A percentile compares a stretch with the other conserved stretches of the same genome.
phyloP scores from a whole-genome alignment of 1,140 invertebrate species.

The Ostrea edulis region DNA sequence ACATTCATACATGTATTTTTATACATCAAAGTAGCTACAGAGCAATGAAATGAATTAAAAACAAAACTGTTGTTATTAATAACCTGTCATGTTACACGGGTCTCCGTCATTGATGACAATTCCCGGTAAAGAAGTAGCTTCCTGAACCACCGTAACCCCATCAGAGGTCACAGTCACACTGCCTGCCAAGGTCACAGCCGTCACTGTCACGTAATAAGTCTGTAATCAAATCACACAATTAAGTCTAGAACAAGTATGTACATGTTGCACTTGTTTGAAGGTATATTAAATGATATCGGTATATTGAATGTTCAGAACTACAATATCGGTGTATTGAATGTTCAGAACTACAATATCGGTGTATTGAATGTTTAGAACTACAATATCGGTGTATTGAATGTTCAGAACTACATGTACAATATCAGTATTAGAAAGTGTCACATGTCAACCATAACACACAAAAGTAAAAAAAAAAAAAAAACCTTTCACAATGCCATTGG shows the following conservation, averaged over 20 bases:
- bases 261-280: too few species aligned
- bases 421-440: too few species aligned
- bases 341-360: too few species aligned
- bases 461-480: too few species aligned
- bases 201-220: conserved; percentile 60
- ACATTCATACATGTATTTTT: neutral
- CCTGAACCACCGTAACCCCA: conserved; percentile 56
- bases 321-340: too few species aligned
- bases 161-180: conserved; percentile 53
- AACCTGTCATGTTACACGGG: conserved; percentile 48
- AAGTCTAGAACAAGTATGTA: too few species aligned
- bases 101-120: conserved; percentile 47
- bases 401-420: too few species aligned
- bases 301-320: too few species aligned
- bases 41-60: neutral
- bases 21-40: neutral
- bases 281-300: too few species aligned
- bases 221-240: neutral
- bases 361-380: too few species aligned
- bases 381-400: too few species aligned
- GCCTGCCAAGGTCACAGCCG: conserved; percentile 53
- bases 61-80: neutral
- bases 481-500: neutral
- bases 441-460: too few species aligned
- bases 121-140: conserved; percentile 33